phyloP scores from a whole-genome alignment of 2,888 invertebrate species.

The Leucophora obtusa region DNA sequence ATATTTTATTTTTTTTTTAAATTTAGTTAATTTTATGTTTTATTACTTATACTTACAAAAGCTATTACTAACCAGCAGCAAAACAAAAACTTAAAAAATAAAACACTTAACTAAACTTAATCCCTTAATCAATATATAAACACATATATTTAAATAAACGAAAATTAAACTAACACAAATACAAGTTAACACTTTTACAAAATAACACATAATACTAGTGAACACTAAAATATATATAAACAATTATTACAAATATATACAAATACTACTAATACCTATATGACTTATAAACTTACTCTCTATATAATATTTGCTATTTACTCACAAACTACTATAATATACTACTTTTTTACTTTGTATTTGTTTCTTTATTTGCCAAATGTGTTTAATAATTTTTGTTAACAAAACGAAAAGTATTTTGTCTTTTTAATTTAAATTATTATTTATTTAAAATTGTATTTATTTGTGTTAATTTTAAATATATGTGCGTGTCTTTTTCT shows the following conservation, averaged over 20 bases:
- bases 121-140: slow-evolving; percentile 6
- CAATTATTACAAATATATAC: no score
- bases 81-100: slow-evolving; percentile 26
- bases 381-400: background rate
- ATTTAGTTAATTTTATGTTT: background rate
- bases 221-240: background rate
- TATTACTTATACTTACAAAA: background rate
- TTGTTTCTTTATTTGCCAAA: background rate
- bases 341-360: no score
- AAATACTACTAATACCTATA: background rate
- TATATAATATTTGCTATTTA: background rate
- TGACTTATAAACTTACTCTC: background rate
- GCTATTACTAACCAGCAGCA: slow-evolving; percentile 58
- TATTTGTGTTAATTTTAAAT: background rate
- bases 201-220: background rate
- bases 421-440: background rate
- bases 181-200: background rate
- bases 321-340: background rate
- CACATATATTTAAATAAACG: background rate
- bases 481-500: slow-evolving; percentile 2
- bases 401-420: background rate
- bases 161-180: background rate
- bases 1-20: background rate
- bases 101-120: slow-evolving; percentile 39
- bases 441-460: background rate